These are phyloP conservation scores for Lepisosteus osseus DNA, from an alignment of 2,113 vertebrate genomes.

Conservation along the genomic window DNA sequence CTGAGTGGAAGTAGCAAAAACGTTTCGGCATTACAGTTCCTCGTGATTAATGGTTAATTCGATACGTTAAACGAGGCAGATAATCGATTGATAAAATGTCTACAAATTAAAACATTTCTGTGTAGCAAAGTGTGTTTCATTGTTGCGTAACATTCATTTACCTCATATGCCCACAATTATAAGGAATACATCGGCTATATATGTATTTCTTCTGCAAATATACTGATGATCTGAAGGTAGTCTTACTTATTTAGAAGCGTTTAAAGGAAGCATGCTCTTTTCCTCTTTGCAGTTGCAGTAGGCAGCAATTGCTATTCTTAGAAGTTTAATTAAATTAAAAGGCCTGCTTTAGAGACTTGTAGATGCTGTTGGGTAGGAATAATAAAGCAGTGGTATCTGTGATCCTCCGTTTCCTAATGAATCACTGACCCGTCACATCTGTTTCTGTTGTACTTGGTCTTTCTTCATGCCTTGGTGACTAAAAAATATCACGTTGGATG, in stretches of 20 bases:
- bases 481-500: background rate
- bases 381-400: background rate
- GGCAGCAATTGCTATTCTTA: conserved; percentile 9
- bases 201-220: too few relatives aligned
- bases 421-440: background rate
- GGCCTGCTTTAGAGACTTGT: background rate
- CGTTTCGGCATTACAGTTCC: background rate
- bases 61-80: conserved; percentile 55
- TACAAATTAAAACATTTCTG: too few relatives aligned
- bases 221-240: too few relatives aligned
- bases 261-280: background rate
- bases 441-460: conserved; percentile 6
- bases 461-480: conserved; percentile 5
- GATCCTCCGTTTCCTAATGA: background rate
- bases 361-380: background rate
- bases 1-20: too few relatives aligned
- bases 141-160: too few relatives aligned
- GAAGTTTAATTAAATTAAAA: conserved; percentile 15
- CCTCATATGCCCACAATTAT: too few relatives aligned
- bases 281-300: background rate
- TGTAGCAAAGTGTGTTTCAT: too few relatives aligned
- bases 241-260: background rate
- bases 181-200: too few relatives aligned
- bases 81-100: conserved; percentile 59
- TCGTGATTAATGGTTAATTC: conserved; percentile 56